Evolutionary conservation across 2,113 vertebrate species (phyloP), one percentile per base, ranked within the genome.

Genomic region (Hiodon tergisus): DNA sequence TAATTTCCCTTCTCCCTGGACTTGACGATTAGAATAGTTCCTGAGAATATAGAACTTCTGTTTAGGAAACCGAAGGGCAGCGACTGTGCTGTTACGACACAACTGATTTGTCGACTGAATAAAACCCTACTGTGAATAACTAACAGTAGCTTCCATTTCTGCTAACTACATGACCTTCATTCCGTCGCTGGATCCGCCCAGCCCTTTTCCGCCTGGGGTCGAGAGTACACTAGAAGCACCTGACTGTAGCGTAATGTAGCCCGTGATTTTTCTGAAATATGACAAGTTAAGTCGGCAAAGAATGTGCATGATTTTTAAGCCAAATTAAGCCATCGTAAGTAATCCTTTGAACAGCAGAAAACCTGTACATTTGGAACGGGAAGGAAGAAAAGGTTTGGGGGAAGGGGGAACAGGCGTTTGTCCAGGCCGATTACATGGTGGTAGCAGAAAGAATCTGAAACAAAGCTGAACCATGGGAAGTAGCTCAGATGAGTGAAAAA

Each of bases 301-400:
- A 83, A 85, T 83, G 75, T 76, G 67, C 60, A 55, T 59, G 77
- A 77, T 62, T 74, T 78, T 60, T 83, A 88, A 90, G 84, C 82
- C 88, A 85, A 86, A 86, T 86, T 83, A 87, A 86, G 76, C 81
- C 52, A 65, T 79, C 84, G 81, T 81, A 75, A 73, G 74, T 76
- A 79, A 78, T 79, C 77, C 80, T 85, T 82, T 85, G 74, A 80
- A 86, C 84, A 80, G 53, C 48, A 69, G 58, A 52, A 51, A 78
- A 76, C 52, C 62, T 73, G 48, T 50, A 76, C 62, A 51, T 76
- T 67, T 50, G 60, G 63, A 57, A 14, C 14, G 52, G 46, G 13
- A 31, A 6, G 17, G 4, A 72, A 46, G 10, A 31, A 11, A 13
- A 16, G 65, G 66, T 60, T n/a, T n/a, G 59, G 10, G n/a, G 11